phyloP scores from a whole-genome alignment of 2,888 invertebrate genomes.

The Eupithecia inturbata region DNA sequence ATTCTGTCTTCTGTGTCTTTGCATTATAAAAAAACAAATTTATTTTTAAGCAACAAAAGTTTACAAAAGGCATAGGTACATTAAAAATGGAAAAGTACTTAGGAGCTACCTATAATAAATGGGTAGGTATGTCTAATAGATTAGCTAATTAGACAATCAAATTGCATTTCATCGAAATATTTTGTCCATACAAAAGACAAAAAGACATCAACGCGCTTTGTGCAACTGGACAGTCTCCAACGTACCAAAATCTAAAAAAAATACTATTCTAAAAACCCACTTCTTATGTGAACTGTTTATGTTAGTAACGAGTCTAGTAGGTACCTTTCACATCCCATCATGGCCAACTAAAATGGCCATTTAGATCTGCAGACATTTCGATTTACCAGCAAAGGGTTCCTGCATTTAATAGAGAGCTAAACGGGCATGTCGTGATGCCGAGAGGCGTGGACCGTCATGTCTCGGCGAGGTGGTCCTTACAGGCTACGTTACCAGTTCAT shows the following conservation, averaged over 20 bases:
- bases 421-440: constrained; percentile 51
- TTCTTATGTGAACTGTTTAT: not conserved
- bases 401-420: constrained; percentile 43
- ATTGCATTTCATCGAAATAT: too few relatives aligned
- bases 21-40: too few relatives aligned
- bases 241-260: not conserved
- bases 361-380: constrained; percentile 22
- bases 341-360: constrained; percentile 12
- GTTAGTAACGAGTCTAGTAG: not conserved
- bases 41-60: too few relatives aligned
- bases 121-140: too few relatives aligned
- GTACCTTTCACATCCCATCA: not conserved
- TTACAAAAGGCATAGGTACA: too few relatives aligned
- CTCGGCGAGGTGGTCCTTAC: constrained; percentile 55
- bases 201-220: constrained; percentile 26
- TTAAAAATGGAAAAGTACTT: too few relatives aligned
- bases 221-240: too few relatives aligned
- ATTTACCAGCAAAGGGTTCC: constrained; percentile 21
- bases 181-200: constrained; percentile 26
- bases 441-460: constrained; percentile 64
- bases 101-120: too few relatives aligned
- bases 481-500: not conserved
- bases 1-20: too few relatives aligned
- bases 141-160: too few relatives aligned
- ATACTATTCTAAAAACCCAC: not conserved